Percentiles rank a stretch among this genome's conserved stretches.
These are phyloP conservation scores for Phaenicophaeus curvirostris DNA, from an alignment of 2,797 vertebrate genomes.

Conservation along the genomic window DNA sequence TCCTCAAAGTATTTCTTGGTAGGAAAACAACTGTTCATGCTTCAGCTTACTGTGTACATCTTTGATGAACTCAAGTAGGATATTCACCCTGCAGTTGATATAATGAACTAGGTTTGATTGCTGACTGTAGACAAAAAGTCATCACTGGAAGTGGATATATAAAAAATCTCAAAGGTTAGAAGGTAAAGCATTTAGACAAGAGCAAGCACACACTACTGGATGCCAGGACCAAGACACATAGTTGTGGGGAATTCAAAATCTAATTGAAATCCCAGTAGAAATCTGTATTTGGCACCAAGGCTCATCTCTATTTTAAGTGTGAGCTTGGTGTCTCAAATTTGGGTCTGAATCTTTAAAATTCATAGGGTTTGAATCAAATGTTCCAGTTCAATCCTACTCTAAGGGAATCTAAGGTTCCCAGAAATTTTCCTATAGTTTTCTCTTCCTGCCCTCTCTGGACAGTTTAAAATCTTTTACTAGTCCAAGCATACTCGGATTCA, in stretches of 20 bases:
- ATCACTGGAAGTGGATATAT: not conserved
- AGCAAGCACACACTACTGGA: not conserved
- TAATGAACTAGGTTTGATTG: not conserved
- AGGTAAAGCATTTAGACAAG: not conserved
- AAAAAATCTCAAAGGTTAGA: not conserved
- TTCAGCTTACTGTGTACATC: not conserved
- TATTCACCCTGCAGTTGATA: not conserved
- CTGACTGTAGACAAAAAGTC: not conserved
- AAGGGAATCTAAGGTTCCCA: slow-evolving; percentile 41
- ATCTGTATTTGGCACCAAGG: not conserved
- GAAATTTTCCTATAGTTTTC: slow-evolving; percentile 23
- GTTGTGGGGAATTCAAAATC: slow-evolving; percentile 17
- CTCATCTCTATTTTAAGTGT: slow-evolving; percentile 9
- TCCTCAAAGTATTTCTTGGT: not conserved
- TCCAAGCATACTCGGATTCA: slow-evolving; percentile 48
- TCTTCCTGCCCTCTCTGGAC: slow-evolving; percentile 30
- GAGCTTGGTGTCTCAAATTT: not conserved
- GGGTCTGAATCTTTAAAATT: not conserved
- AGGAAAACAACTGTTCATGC: not conserved
- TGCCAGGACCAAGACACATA: not conserved
- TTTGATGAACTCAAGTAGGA: not conserved
- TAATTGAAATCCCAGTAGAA: not conserved
- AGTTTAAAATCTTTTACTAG: slow-evolving; percentile 33
- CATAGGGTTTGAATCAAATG: not conserved
- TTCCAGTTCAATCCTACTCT: slow-evolving; percentile 5